Base-by-base conservation (phyloP, 2,113 vertebrate species). In the Brachyistius frenatus region DNA sequence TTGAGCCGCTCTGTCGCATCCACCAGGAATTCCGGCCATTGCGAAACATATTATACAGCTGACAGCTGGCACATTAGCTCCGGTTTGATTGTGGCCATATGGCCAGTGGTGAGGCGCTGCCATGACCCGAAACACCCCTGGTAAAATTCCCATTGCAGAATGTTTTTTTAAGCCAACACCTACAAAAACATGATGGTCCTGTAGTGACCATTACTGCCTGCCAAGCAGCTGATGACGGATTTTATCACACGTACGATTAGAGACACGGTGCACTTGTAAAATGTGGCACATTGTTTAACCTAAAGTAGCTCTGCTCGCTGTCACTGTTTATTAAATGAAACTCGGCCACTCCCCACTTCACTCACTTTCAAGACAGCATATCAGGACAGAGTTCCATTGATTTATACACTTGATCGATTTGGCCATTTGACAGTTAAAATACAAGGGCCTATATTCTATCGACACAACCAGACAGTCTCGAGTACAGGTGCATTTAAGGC, bases 41-140 rank as follows among this genome's bases (percentile, higher is more conserved):
- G 55, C 64, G 61, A 80, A 80, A 70, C 61, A 44, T 78, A 86
- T 86, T 80, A 83, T 81, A 66, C 70, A 77, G 78, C 76, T 79
- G 86, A 83, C 87, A 90, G 88, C 86, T 90, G 90, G 89, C 84
- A 86, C 90, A 90, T 87, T 90, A 88, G 91, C 80, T 73, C 31
- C 11, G n/a, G 84, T 86, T 89, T 92, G 90, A 91, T 88, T 88
- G 86, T 62, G 69, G 64, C 88, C 92, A 92, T 93, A 93, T 92
- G 91, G 89, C 76, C 86, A 76, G 83, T 76, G 73, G 88, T 71
- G 77, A 85, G 81, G 47, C 58, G 70, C 77, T 73, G 77, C 83
- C 72, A 75, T 86, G 92, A 92, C 88, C 89, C 49, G 32, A 81
- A 78, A 84, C 73, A 83, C 73, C 81, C 78, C 82, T 76, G 78